These are phyloP conservation scores for Eulimnadia texana DNA, from an alignment of 1,140 invertebrate species.

Conservation along the genomic window DNA sequence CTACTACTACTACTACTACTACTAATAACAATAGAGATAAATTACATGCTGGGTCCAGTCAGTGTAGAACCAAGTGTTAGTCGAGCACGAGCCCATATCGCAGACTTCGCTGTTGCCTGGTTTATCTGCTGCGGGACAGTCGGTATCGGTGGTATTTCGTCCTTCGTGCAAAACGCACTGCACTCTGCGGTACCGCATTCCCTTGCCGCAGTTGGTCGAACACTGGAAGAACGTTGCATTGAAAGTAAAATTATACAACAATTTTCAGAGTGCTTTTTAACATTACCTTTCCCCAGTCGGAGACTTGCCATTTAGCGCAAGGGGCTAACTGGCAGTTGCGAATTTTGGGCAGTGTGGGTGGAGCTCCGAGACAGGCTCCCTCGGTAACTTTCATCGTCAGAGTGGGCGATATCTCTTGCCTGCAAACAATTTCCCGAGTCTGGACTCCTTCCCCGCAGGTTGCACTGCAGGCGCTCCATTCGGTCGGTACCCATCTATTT, in stretches of 20 bases:
- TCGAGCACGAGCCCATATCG: slow-evolving; percentile 34
- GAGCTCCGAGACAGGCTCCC: slow-evolving; percentile 19
- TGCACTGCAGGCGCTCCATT: slow-evolving; percentile 46
- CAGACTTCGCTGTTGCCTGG: slow-evolving; percentile 31
- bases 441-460: slow-evolving; percentile 50
- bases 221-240: slow-evolving; percentile 26
- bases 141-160: slow-evolving; percentile 19
- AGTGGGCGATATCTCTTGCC: slow-evolving; percentile 34
- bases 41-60: slow-evolving; percentile 30
- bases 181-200: slow-evolving; percentile 31
- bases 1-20: neutral
- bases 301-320: slow-evolving; percentile 15
- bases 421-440: slow-evolving; percentile 35
- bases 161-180: slow-evolving; percentile 27
- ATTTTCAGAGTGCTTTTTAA: neutral
- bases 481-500: slow-evolving; percentile 36
- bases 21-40: neutral
- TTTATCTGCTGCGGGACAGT: slow-evolving; percentile 25
- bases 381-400: slow-evolving; percentile 35
- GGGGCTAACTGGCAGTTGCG: slow-evolving; percentile 15
- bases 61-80: slow-evolving; percentile 30
- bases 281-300: slow-evolving; percentile 17
- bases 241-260: too few species aligned
- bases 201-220: slow-evolving; percentile 36
- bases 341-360: slow-evolving; percentile 14